Conservation (phyloP, 2,797 vertebrate genomes). For the Nasua narica region DNA sequence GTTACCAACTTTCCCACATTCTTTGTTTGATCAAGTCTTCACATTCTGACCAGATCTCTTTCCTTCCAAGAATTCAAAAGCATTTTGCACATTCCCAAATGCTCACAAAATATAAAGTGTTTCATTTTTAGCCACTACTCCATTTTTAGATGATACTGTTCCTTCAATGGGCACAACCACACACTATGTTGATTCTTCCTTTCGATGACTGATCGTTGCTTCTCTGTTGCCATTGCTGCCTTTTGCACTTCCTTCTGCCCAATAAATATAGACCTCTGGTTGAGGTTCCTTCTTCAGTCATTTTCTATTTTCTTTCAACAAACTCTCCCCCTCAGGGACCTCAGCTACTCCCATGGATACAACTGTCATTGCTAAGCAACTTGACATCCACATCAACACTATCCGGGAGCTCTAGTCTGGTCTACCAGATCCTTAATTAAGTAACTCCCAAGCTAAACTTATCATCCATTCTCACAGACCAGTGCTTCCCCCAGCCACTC, state of each 20-base stretch:
- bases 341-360: background rate
- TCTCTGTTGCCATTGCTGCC: background rate
- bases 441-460: background rate
- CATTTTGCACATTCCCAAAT: background rate
- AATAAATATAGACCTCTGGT: background rate
- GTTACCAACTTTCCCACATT: background rate
- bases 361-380: background rate
- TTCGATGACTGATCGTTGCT: background rate
- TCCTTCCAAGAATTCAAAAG: background rate
- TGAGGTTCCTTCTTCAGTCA: background rate
- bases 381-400: background rate
- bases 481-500: background rate
- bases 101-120: background rate
- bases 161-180: background rate
- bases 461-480: background rate
- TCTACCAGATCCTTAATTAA: background rate
- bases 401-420: background rate
- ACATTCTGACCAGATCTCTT: background rate
- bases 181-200: background rate
- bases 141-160: background rate
- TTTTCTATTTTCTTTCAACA: background rate
- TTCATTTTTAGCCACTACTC: background rate
- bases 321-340: background rate
- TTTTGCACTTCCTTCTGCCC: background rate
- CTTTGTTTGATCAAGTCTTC: background rate